Conservation (phyloP, 2,797 vertebrate genomes). For the Diplodus sargus region DNA sequence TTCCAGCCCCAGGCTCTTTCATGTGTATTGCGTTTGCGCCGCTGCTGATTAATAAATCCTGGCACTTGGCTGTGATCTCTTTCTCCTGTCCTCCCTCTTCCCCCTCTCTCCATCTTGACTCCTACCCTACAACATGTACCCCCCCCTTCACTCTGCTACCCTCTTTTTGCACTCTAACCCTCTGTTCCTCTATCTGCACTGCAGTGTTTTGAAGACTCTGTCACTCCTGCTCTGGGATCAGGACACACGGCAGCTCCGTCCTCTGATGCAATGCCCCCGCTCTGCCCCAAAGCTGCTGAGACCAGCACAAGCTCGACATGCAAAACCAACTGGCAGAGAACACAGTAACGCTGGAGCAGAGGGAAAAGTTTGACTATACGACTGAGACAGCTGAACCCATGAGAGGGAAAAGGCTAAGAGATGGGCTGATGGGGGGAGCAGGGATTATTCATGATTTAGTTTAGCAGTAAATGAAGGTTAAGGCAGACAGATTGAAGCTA, state of each 20-base stretch:
- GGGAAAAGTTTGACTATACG: not conserved
- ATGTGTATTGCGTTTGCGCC: conserved; percentile 39
- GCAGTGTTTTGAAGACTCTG: conserved; percentile 49
- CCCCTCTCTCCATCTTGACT: conserved; percentile 1
- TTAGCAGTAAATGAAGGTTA: conserved; percentile 39
- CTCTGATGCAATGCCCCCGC: conserved; percentile 45
- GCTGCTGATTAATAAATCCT: conserved; percentile 60
- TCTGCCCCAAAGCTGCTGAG: conserved; percentile 67
- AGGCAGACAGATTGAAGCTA: conserved; percentile 29
- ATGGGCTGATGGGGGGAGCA: conserved; percentile 9
- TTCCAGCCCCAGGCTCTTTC: conserved; percentile 38
- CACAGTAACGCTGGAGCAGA: conserved; percentile 25
- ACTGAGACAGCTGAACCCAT: not conserved
- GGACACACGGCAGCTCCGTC: conserved; percentile 35
- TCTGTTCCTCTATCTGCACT: conserved; percentile 41
- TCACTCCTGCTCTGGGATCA: conserved; percentile 47
- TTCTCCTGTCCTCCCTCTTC: conserved; percentile 3
- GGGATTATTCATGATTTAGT: conserved; percentile 30
- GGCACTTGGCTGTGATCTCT: conserved; percentile 52
- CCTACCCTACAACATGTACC: not conserved
- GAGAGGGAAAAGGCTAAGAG: not conserved
- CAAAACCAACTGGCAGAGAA: conserved; percentile 49
- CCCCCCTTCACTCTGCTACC: conserved; percentile 17
- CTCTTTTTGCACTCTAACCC: conserved; percentile 24
- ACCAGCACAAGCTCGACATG: conserved; percentile 49